Conservation (phyloP, 2,888 invertebrate species). For the Furcula furcula region DNA sequence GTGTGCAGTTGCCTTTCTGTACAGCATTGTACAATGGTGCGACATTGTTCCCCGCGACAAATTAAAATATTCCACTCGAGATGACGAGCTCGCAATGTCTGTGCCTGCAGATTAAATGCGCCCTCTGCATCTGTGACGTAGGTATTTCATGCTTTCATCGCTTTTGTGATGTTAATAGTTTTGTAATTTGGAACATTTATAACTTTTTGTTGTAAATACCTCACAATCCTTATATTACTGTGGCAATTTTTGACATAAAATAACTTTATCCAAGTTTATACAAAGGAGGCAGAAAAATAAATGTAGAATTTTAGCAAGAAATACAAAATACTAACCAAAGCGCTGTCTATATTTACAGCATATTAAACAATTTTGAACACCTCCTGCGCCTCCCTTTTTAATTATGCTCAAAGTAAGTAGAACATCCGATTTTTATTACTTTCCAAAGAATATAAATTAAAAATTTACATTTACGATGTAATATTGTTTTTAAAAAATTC, state of each 20-base stretch:
- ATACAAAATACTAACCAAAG: too few species aligned
- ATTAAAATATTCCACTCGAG: conserved; percentile 39
- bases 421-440: background rate
- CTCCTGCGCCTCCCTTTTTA: background rate
- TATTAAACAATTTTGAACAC: background rate
- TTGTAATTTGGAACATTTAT: too few species aligned
- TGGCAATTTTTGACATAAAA: too few species aligned
- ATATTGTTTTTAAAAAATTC: background rate
- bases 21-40: too few species aligned
- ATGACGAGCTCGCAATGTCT: conserved; percentile 22
- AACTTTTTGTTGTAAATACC: too few species aligned
- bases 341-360: background rate
- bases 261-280: too few species aligned
- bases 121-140: background rate
- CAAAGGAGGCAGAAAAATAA: too few species aligned
- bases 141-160: too few species aligned
- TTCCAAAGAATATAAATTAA: conserved; percentile 3
- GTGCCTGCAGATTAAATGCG: conserved; percentile 18
- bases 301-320: too few species aligned
- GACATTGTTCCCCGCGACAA: conserved; percentile 17
- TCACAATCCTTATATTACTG: too few species aligned
- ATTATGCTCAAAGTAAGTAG: background rate
- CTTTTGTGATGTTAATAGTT: too few species aligned
- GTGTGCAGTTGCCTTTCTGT: too few species aligned
- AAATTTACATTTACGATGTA: conserved; percentile 1